Evolutionary conservation across 2,797 vertebrate genomes (phyloP).

Genomic region (Sebastes oblongus): DNA sequence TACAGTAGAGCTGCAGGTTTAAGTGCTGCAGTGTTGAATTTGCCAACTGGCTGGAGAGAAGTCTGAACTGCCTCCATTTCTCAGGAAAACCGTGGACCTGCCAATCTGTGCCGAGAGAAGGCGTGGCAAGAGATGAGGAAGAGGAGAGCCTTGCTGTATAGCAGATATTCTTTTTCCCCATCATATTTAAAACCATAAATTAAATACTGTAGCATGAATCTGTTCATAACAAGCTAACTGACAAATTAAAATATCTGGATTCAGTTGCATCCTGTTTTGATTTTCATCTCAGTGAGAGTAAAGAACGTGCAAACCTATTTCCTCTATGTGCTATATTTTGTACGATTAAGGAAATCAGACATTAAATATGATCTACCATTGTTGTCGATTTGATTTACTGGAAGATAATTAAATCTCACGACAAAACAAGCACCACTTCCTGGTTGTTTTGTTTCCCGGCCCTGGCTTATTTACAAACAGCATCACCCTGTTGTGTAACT

Average conservation of each 20-base stretch:
- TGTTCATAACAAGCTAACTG: neutral
- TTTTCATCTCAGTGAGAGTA: neutral
- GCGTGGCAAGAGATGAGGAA: slow-evolving; percentile 22
- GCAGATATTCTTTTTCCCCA: neutral
- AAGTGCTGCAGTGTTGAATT: slow-evolving; percentile 6
- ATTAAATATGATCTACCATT: neutral
- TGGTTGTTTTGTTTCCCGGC: slow-evolving; percentile 37
- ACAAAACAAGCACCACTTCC: slow-evolving; percentile 44
- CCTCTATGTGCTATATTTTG: neutral
- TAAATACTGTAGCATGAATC: no score
- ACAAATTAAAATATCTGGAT: neutral
- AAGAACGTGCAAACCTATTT: neutral
- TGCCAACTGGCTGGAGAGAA: neutral
- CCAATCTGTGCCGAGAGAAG: slow-evolving; percentile 5
- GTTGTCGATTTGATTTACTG: neutral
- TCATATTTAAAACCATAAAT: neutral
- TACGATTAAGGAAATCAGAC: neutral
- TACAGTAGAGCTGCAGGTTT: neutral
- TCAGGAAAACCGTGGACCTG: neutral
- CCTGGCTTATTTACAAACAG: slow-evolving; percentile 35
- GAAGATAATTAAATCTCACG: neutral
- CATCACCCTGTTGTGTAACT: slow-evolving; percentile 34
- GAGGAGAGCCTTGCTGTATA: neutral
- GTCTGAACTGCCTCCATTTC: neutral
- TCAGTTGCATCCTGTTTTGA: neutral